Percentiles rank a stretch among this genome's conserved stretches.
Evolutionary conservation across 2,113 vertebrate genomes (phyloP).

Genomic region (Hiodon alosoides): DNA sequence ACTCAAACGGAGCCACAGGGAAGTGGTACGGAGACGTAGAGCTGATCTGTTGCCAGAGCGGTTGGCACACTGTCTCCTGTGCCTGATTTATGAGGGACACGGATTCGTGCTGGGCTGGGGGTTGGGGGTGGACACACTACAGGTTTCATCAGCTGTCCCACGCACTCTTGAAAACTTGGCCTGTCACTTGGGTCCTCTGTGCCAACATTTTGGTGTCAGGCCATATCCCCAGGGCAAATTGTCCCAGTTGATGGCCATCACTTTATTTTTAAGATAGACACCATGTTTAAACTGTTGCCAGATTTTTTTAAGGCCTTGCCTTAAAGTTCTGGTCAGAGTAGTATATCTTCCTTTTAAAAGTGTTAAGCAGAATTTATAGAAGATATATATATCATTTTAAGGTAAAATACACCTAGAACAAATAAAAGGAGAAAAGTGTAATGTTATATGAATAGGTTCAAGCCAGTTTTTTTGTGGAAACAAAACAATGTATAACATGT

Average conservation of each 20-base stretch:
- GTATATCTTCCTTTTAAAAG: constrained; percentile 26
- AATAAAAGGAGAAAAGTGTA: too few species aligned
- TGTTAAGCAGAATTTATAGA: neutral
- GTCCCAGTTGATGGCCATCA: constrained; percentile 15
- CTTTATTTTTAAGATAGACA: constrained; percentile 38
- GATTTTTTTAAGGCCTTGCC: constrained; percentile 14
- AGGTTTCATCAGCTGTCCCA: constrained; percentile 49
- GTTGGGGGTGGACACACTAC: constrained; percentile 30
- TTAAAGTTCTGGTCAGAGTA: constrained; percentile 3
- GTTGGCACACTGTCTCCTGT: constrained; percentile 46
- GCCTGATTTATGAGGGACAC: constrained; percentile 48
- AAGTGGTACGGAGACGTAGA: neutral
- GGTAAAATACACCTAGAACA: neutral
- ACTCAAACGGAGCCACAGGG: too few species aligned
- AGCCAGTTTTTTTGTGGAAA: too few species aligned
- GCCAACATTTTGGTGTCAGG: constrained; percentile 61
- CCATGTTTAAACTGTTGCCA: constrained; percentile 20
- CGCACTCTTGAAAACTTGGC: constrained; percentile 51
- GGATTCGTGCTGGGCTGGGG: constrained; percentile 10
- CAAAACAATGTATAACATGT: too few species aligned
- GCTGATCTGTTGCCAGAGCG: neutral
- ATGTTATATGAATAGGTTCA: too few species aligned
- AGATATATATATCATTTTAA: neutral
- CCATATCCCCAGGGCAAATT: constrained; percentile 46
- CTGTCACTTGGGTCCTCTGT: constrained; percentile 51